These are phyloP conservation scores for Apodemia mormo DNA, from an alignment of 2,888 invertebrate genomes.

Conservation along the genomic window DNA sequence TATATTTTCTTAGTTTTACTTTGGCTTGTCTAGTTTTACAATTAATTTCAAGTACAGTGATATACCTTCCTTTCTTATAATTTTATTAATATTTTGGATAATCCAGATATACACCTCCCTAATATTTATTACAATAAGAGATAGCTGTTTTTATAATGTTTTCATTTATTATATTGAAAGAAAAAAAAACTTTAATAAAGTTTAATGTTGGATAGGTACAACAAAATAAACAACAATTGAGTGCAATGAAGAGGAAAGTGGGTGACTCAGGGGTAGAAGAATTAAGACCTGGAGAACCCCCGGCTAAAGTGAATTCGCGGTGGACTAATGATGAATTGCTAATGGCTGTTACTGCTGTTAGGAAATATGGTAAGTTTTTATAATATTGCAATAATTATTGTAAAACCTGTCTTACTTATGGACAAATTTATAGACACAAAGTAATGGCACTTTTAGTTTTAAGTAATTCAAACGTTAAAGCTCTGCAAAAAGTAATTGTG, in stretches of 20 bases:
- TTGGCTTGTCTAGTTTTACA: conserved; percentile 42
- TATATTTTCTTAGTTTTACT: conserved; percentile 43
- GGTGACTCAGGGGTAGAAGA: conserved; percentile 82
- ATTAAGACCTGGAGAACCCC: conserved; percentile 83
- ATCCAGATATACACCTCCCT: conserved; percentile 72
- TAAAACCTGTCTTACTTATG: too few species aligned
- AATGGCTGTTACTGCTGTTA: conserved; percentile 93
- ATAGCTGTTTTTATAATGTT: conserved; percentile 24
- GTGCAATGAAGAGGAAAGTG: conserved; percentile 91
- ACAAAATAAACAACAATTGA: conserved; percentile 95
- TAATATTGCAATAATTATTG: background rate
- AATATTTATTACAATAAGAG: conserved; percentile 25
- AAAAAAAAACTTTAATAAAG: background rate
- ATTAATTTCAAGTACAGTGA: conserved; percentile 46
- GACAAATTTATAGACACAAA: too few species aligned
- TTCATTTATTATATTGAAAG: conserved; percentile 23
- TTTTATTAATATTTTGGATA: conserved; percentile 60
- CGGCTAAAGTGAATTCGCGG: conserved; percentile 89
- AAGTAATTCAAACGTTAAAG: too few species aligned
- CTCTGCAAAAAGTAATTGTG: too few species aligned
- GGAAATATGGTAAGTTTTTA: conserved; percentile 87
- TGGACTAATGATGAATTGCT: conserved; percentile 97
- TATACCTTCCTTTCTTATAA: conserved; percentile 46
- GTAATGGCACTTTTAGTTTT: too few species aligned
- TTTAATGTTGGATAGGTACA: conserved; percentile 87